Evolutionary conservation across 2,113 vertebrate genomes (phyloP), one percentile per base, ranked within the genome.

Genomic region (Syngnathus scovelli): DNA sequence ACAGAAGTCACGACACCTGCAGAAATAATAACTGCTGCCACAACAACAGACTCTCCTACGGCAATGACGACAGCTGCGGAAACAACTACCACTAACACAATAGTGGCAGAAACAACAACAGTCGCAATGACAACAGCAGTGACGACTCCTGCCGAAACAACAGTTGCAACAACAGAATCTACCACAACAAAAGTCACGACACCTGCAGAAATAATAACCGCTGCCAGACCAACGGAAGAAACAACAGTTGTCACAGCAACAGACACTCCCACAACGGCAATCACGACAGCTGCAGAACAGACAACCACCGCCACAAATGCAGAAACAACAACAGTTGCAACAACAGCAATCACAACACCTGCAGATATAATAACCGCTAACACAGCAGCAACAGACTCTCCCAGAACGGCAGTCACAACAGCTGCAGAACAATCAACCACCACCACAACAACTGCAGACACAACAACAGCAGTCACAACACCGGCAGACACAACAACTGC

Each of bases 141-240:
- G 1, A 6, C 2, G 13, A 13, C 55, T 6, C 2, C 43, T 16
- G 8, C 19, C 3, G 15, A 51, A n/a, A 51, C 36, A n/a, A 44
- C 21, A 11, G 10, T 7, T 51, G 11, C 4, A 9, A 2, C 41
- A 1, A 0, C 16, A 1, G 11, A 48, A 3, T 1, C 11, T 0
- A 48, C 54, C 10, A 41, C 44, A 49, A 8, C 48, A 51, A 7
- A 0, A 8, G 48, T 8, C 3, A 6, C 8, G 13, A 13, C 55
- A 10, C 2, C 43, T 16, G 8, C n/a, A 7, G 15, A 13, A 1
- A 9, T n/a, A 3, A 21, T 55, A 43, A 27, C 37, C 1, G 8
- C 3, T 7, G 33, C 7, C 43, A 56, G 12, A 8, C 56, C 37
- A 1, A 13, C 2, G n/a, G 13, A 11, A n/a, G 58, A 60, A 46